Conservation (phyloP, 2,888 invertebrate genomes). For the Zygothrica quintamaculata region DNA sequence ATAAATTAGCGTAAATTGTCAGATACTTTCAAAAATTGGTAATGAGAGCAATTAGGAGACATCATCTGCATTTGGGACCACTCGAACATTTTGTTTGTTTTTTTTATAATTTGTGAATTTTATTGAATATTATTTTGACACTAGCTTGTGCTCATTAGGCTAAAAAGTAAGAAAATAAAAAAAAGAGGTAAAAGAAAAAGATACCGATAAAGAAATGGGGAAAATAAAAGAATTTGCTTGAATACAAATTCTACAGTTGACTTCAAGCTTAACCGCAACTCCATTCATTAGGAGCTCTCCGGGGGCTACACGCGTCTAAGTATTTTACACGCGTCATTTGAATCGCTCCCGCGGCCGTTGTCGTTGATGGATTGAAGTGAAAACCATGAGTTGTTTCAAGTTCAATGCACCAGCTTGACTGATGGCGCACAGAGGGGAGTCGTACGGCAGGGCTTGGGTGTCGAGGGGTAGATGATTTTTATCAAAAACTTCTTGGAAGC, state of each 20-base stretch:
- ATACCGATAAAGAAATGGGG: too few species aligned
- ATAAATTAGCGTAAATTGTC: slow-evolving; percentile 33
- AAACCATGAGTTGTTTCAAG: slow-evolving; percentile 49
- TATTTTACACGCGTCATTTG: slow-evolving; percentile 59
- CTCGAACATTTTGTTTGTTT: slow-evolving; percentile 10
- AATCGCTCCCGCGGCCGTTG: slow-evolving; percentile 11
- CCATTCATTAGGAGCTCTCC: slow-evolving; percentile 54
- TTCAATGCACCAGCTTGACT: slow-evolving; percentile 62
- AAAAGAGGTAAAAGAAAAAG: too few species aligned
- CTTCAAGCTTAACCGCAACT: slow-evolving; percentile 21
- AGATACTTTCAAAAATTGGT: slow-evolving; percentile 47
- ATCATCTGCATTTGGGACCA: slow-evolving; percentile 10
- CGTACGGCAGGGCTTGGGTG: background rate
- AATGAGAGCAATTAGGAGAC: slow-evolving; percentile 27
- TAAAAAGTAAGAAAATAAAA: slow-evolving; percentile 29
- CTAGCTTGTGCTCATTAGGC: slow-evolving; percentile 37
- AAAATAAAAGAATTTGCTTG: too few species aligned
- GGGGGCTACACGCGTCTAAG: slow-evolving; percentile 49
- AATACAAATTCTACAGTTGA: slow-evolving; percentile 60
- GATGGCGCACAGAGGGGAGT: slow-evolving; percentile 25
- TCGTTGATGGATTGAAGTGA: slow-evolving; percentile 60
- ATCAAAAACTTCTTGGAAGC: slow-evolving; percentile 34
- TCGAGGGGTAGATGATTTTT: slow-evolving; percentile 33
- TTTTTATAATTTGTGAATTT: slow-evolving; percentile 9
- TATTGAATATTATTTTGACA: slow-evolving; percentile 7